Percentiles rank a stretch among this genome's conserved stretches.
Conservation (phyloP, 2,113 vertebrate species). For the Calypte anna region DNA sequence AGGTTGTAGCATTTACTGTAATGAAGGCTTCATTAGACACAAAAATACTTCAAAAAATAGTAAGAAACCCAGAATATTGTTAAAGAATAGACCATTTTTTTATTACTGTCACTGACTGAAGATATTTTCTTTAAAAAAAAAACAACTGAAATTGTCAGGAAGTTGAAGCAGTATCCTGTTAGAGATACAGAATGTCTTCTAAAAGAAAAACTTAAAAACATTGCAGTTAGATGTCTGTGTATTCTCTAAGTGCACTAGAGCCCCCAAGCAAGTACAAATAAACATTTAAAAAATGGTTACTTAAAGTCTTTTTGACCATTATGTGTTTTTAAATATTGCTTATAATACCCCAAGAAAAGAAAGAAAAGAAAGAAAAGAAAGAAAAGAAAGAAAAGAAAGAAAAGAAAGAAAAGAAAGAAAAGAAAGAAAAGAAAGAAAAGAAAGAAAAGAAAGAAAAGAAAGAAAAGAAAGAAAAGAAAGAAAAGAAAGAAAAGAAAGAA, state of each 20-base stretch:
- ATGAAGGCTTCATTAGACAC: fast-evolving
- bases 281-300: not conserved
- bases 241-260: fast-evolving
- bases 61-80: not conserved
- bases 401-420: not conserved
- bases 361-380: too few relatives aligned
- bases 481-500: too few relatives aligned
- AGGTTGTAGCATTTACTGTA: not conserved
- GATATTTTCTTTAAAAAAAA: not conserved
- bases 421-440: too few relatives aligned
- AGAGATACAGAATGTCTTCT: fast-evolving
- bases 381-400: too few relatives aligned
- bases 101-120: not conserved
- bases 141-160: not conserved
- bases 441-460: not conserved
- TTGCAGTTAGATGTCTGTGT: fast-evolving
- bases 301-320: not conserved
- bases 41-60: fast-evolving
- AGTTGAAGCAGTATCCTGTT: not conserved
- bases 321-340: fast-evolving
- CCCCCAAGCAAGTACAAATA: not conserved
- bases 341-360: not conserved
- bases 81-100: not conserved
- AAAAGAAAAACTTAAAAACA: not conserved
- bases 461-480: not conserved